Evolutionary conservation across 2,888 invertebrate species (phyloP), one percentile per base, ranked within the genome.

Genomic region (Polydrusus tereticollis): DNA sequence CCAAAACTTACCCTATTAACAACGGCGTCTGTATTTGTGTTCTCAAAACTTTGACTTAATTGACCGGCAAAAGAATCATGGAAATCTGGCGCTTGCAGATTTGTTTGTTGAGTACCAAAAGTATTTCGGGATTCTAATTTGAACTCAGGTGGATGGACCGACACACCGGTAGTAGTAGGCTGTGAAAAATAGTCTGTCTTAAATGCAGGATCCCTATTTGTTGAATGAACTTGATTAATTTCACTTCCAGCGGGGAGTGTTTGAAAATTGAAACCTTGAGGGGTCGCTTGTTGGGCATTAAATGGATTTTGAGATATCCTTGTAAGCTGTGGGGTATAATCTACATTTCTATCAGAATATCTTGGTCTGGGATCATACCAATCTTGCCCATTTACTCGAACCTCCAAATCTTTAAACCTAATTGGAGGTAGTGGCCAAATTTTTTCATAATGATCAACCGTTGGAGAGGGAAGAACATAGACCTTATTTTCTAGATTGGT

Each of bases 351-450:
- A 16, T 43, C 14, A 20, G n/a, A n/a, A 18, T 60, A 60, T 5
- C 23, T 21, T 33, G 29, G 8, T 29, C 20, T 62, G n/a, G 62
- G 33, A 62, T 62, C 62, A 18, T 62, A 33, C 10, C 26, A 43
- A 10, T 62, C 43, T 12, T 62, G 62, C 10, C 62, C 64, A 38
- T 64, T 41, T 4, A 64, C 55, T 21, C 52, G 18, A 36, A 64
- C 33, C 8, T 38, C 23, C 26, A 64, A 64, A 55, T 64, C 50
- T 38, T 12, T 64, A 16, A 23, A 64, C 12, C 8, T 52, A 1
- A 47, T 1, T 14, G 52, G 64, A 52, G 52, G 64, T 10, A 64
- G n/a, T 20, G 64, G 64, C 64, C 64, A 64, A 55, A 64, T 64
- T 55, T 64, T 64, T 64, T 64, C 52, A 52, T 64, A 64, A 20